These are phyloP conservation scores for Limnephilus marmoratus DNA, from an alignment of 2,888 invertebrate genomes.

Conservation along the genomic window DNA sequence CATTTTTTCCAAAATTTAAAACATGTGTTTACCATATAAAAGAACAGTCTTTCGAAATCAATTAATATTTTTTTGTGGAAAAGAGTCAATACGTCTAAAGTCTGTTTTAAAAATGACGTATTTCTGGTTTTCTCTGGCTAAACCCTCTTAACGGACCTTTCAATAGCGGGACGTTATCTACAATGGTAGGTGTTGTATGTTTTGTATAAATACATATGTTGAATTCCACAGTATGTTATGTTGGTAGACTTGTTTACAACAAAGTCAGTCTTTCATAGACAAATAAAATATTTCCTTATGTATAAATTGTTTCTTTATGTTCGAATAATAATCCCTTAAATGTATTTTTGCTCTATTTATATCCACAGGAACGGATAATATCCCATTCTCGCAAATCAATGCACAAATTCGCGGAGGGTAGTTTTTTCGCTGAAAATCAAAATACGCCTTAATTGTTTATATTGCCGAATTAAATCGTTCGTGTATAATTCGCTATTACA, in stretches of 20 bases:
- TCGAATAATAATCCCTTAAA: background rate
- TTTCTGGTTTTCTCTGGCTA: too few relatives aligned
- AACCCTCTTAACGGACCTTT: background rate
- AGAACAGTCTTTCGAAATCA: too few relatives aligned
- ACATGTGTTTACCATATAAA: too few relatives aligned
- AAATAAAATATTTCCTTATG: too few relatives aligned
- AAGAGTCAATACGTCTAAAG: too few relatives aligned
- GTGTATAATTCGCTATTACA: conserved; percentile 53
- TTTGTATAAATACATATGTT: too few relatives aligned
- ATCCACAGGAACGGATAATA: background rate
- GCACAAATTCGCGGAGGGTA: background rate
- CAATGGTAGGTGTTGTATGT: background rate
- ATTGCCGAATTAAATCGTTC: conserved; percentile 57
- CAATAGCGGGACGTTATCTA: background rate
- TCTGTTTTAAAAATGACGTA: too few relatives aligned
- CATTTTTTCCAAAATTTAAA: too few relatives aligned
- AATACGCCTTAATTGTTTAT: conserved; percentile 55
- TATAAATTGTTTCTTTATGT: background rate
- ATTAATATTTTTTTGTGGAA: too few relatives aligned
- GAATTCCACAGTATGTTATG: too few relatives aligned
- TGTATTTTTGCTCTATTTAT: background rate
- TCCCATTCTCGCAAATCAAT: background rate
- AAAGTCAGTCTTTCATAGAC: background rate
- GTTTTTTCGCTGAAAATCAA: conserved; percentile 15
- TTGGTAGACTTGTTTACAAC: background rate